A percentile compares a stretch with the other conserved stretches of the same genome.
These are phyloP conservation scores for Batillaria attramentaria DNA, from an alignment of 1,140 invertebrate genomes.

Conservation along the genomic window DNA sequence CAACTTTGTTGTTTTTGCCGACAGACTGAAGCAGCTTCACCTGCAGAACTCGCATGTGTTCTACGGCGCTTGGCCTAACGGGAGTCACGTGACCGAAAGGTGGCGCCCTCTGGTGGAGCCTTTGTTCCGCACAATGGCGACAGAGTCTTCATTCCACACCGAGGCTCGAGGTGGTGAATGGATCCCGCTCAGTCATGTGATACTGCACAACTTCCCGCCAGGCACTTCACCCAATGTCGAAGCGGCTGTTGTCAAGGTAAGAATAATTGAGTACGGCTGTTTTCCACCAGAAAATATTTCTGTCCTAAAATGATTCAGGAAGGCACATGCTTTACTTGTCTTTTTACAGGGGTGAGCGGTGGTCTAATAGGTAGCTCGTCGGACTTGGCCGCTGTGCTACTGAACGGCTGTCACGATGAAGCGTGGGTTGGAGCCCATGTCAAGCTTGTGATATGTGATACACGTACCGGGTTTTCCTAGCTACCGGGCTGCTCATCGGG, in stretches of 20 bases:
- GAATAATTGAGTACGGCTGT: too few species aligned
- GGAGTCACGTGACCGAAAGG: slow-evolving; percentile 30
- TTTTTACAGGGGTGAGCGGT: too few species aligned
- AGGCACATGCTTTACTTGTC: too few species aligned
- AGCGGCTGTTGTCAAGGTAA: slow-evolving; percentile 12
- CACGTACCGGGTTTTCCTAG: too few species aligned
- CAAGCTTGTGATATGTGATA: too few species aligned
- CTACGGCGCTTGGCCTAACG: slow-evolving; percentile 38
- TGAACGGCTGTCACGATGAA: too few species aligned
- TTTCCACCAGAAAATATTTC: too few species aligned
- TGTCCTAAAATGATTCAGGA: too few species aligned
- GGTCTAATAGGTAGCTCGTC: too few species aligned
- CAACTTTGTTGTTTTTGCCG: not conserved
- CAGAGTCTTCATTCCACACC: slow-evolving; percentile 15
- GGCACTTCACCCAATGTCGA: not conserved
- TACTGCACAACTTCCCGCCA: not conserved
- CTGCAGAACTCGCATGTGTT: not conserved
- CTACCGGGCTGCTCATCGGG: too few species aligned
- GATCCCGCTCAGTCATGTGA: slow-evolving; percentile 2
- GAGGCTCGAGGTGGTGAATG: not conserved
- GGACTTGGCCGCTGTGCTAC: too few species aligned
- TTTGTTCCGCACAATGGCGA: not conserved
- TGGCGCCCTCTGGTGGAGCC: slow-evolving; percentile 39
- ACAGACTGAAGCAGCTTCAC: not conserved
- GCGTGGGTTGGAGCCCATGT: too few species aligned